Evolutionary conservation across 2,113 vertebrate species (phyloP).

Genomic region (Xiphophorus maculatus): DNA sequence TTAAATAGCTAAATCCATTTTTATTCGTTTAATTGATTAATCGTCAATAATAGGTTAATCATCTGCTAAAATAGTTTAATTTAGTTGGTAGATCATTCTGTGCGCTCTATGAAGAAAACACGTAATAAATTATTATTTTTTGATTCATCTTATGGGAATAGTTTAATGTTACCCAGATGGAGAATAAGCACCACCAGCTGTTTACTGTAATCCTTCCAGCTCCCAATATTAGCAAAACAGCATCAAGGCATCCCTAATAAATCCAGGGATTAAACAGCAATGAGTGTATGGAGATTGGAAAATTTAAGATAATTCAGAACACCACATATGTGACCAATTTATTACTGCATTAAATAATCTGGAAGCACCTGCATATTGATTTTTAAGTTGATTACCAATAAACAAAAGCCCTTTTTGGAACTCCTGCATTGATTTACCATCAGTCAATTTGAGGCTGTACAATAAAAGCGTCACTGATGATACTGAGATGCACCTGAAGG

Average conservation of each 20-base stretch:
- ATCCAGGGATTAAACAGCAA: neutral
- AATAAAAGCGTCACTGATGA: conserved; percentile 26
- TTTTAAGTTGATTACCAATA: neutral
- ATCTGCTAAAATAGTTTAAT: neutral
- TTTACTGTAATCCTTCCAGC: neutral
- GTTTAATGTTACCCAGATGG: conserved; percentile 6
- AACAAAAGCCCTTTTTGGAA: neutral
- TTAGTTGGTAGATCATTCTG: neutral
- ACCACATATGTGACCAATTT: neutral
- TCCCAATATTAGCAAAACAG: neutral
- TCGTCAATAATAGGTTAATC: too few species aligned
- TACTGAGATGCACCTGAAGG: conserved; percentile 45
- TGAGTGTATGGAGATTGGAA: neutral
- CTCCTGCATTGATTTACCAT: conserved; percentile 17
- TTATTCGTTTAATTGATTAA: too few species aligned
- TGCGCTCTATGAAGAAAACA: too few species aligned
- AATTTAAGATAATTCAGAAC: neutral
- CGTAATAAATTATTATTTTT: neutral
- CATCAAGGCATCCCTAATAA: neutral
- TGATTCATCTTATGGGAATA: neutral
- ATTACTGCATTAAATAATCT: neutral
- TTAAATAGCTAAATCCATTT: too few species aligned
- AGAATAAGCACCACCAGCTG: neutral
- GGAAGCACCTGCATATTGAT: neutral
- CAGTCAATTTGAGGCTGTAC: conserved; percentile 18